Percentiles rank a stretch among this genome's conserved stretches.
Conservation (phyloP, 2,888 invertebrate genomes). For the Cremastobaeus sp. region DNA sequence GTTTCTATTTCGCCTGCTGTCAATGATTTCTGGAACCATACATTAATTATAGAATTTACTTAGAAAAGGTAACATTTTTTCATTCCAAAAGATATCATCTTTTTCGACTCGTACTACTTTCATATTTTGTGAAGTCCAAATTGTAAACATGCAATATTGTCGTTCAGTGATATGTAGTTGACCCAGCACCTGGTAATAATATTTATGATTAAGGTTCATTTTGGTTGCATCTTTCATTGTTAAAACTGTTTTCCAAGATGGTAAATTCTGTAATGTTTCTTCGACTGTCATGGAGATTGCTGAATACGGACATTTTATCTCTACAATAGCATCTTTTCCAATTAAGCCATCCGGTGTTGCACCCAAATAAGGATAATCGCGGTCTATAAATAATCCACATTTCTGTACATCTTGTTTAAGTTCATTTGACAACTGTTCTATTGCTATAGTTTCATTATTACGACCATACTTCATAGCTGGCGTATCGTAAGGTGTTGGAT, state of each 20-base stretch:
- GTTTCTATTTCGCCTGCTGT: slow-evolving; percentile 7
- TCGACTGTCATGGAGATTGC: slow-evolving; percentile 1
- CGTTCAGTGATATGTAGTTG: slow-evolving; percentile 12
- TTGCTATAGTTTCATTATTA: slow-evolving; percentile 31
- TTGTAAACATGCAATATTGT: slow-evolving; percentile 16
- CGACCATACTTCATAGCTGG: slow-evolving; percentile 41
- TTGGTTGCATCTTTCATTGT: slow-evolving; percentile 10
- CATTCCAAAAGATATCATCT: slow-evolving; percentile 15
- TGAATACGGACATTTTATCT: slow-evolving; percentile 52
- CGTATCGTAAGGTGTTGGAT: slow-evolving; percentile 22
- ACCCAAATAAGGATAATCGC: slow-evolving; percentile 30
- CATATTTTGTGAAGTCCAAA: slow-evolving; percentile 25
- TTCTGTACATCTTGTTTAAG: slow-evolving; percentile 9
- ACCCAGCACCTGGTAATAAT: slow-evolving; percentile 29
- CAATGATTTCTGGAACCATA: slow-evolving; percentile 17
- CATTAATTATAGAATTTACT: slow-evolving; percentile 5
- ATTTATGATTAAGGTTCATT: slow-evolving; percentile 23
- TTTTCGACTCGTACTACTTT: slow-evolving; percentile 15
- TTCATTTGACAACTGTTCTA: slow-evolving; percentile 3
- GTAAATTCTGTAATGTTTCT: slow-evolving; percentile 13
- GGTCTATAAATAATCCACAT: slow-evolving; percentile 53
- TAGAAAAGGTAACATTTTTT: slow-evolving; percentile 1
- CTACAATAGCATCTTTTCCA: slow-evolving; percentile 49
- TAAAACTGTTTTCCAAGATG: neutral
- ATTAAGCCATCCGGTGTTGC: slow-evolving; percentile 58